Evolutionary conservation across 2,113 vertebrate genomes (phyloP).

Genomic region (Otus sunia): DNA sequence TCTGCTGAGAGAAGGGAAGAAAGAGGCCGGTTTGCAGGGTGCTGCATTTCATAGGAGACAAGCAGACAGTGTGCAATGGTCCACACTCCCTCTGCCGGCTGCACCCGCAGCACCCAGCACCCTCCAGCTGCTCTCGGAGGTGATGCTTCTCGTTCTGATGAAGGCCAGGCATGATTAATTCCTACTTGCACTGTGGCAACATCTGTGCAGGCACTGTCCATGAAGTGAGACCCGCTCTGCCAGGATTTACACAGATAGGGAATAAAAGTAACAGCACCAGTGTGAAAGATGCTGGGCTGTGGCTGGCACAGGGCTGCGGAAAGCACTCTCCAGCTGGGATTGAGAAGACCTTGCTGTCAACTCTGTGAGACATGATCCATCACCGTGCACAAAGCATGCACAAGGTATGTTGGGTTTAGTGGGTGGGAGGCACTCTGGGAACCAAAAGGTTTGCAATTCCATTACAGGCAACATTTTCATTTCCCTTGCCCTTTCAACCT

Average conservation of each 20-base stretch:
- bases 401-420: accelerated
- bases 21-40: not conserved
- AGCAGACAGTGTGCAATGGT: not conserved
- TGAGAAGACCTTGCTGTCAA: not conserved
- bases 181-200: accelerated
- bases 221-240: not conserved
- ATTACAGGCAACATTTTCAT: not conserved
- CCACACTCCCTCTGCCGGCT: constrained; percentile 40
- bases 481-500: not conserved
- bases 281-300: not conserved
- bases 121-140: accelerated
- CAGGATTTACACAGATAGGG: not conserved
- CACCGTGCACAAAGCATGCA: not conserved
- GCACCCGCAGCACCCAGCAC: accelerated
- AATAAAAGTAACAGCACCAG: not conserved
- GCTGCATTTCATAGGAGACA: not conserved
- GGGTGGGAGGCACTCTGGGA: not conserved
- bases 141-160: accelerated
- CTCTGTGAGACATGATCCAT: accelerated
- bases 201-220: not conserved
- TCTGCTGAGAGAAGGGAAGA: not conserved
- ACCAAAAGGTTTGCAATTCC: not conserved
- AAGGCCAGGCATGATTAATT: accelerated
- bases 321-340: not conserved
- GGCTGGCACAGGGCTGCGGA: not conserved